A percentile compares a stretch with the other conserved stretches of the same genome.
phyloP scores from a whole-genome alignment of 2,888 invertebrate genomes.

The Hemaris fuciformis region DNA sequence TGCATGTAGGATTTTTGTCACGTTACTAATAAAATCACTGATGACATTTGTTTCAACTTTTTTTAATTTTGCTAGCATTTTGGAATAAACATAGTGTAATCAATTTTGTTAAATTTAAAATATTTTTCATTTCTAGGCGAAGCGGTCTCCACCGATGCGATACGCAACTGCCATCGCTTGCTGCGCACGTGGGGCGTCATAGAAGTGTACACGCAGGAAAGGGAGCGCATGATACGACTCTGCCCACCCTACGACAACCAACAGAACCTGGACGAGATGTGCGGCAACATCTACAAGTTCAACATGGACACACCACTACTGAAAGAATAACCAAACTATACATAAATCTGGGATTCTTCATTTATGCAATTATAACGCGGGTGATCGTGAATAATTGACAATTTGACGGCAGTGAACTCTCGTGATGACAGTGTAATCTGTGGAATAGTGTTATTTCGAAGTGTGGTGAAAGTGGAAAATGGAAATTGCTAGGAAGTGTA shows the following conservation, averaged over 20 bases:
- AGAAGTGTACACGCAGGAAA: conserved; percentile 72
- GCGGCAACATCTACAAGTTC: conserved; percentile 57
- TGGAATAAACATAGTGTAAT: too few relatives aligned
- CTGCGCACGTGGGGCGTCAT: conserved; percentile 91
- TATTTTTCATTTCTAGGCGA: conserved; percentile 83
- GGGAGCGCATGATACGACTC: conserved; percentile 49
- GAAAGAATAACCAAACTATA: conserved; percentile 17
- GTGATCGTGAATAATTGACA: neutral
- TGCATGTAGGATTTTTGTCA: too few relatives aligned
- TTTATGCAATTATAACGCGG: neutral
- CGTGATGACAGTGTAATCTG: neutral
- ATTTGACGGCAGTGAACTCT: neutral
- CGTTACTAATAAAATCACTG: too few relatives aligned
- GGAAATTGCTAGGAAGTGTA: neutral
- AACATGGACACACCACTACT: conserved; percentile 58
- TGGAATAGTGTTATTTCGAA: neutral
- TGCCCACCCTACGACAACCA: conserved; percentile 47
- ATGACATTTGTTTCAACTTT: too few relatives aligned
- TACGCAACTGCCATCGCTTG: conserved; percentile 91
- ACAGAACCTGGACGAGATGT: conserved; percentile 39
- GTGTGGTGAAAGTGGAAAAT: neutral
- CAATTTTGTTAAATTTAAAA: too few relatives aligned
- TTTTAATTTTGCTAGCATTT: too few relatives aligned
- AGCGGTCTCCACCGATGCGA: conserved; percentile 92
- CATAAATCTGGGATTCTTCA: neutral